Percentiles rank a stretch among this genome's conserved stretches.
These are phyloP conservation scores for Serripes groenlandicus DNA, from an alignment of 2,888 invertebrate species.

Conservation along the genomic window DNA sequence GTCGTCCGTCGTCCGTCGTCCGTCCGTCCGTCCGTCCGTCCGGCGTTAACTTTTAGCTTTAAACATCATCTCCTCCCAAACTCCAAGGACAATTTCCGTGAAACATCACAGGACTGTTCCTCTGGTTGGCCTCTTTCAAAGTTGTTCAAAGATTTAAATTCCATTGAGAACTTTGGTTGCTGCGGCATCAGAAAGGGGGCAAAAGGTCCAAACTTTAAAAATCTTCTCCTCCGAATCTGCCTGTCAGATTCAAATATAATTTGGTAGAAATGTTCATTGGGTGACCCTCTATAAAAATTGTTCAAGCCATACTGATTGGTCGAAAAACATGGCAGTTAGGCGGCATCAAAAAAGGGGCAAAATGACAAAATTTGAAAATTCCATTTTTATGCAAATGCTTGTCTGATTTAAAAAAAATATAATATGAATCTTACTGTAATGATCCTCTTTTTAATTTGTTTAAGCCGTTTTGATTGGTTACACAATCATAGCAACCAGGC, in stretches of 20 bases:
- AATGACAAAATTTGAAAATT: not conserved
- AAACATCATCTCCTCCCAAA: not conserved
- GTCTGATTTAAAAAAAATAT: too few relatives aligned
- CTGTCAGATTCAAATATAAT: not conserved
- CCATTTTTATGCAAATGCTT: too few relatives aligned
- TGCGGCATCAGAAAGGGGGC: not conserved
- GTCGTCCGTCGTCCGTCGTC: too few relatives aligned
- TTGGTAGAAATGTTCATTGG: not conserved
- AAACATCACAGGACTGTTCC: not conserved
- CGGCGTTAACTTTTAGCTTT: too few relatives aligned
- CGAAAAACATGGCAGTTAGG: not conserved
- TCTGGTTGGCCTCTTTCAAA: not conserved
- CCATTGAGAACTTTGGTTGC: too few relatives aligned
- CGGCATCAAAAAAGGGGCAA: not conserved
- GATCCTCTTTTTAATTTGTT: too few relatives aligned
- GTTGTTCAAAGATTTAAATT: not conserved
- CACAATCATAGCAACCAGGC: too few relatives aligned
- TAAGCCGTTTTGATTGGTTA: too few relatives aligned
- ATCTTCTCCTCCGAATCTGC: not conserved
- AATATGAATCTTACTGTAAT: too few relatives aligned
- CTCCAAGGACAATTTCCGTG: not conserved
- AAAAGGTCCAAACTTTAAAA: not conserved
- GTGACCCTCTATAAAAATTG: not conserved
- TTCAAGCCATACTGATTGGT: not conserved
- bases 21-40: too few relatives aligned